phyloP scores from a whole-genome alignment of 2,797 vertebrate genomes.

The Thamnophis elegans region DNA sequence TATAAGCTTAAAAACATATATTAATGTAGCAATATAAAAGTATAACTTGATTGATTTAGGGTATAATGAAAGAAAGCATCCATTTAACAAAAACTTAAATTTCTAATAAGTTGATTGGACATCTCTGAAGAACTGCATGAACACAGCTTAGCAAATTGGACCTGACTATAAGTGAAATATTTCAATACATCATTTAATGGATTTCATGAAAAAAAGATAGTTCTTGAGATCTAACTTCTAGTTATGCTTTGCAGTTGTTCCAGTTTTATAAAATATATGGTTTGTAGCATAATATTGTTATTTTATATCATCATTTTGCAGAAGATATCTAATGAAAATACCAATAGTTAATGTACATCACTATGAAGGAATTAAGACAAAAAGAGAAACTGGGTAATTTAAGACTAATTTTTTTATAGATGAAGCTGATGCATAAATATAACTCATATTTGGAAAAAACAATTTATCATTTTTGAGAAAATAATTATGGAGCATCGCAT shows the following conservation, averaged over 20 bases:
- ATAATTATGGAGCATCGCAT: constrained; percentile 40
- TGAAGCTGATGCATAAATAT: constrained; percentile 52
- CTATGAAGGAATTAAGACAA: constrained; percentile 18
- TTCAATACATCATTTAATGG: not conserved
- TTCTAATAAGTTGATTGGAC: not conserved
- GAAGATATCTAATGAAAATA: not conserved
- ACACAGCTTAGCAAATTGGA: not conserved
- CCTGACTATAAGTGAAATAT: not conserved
- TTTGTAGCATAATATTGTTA: not conserved
- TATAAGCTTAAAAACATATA: not conserved
- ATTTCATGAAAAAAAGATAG: not conserved
- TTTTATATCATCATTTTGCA: not conserved
- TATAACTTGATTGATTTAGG: not conserved
- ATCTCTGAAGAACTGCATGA: not conserved
- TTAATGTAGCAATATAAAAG: not conserved
- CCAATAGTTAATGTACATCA: not conserved
- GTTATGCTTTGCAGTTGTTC: not conserved
- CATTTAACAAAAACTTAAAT: not conserved
- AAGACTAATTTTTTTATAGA: constrained; percentile 53
- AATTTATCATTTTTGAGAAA: too few relatives aligned
- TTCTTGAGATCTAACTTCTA: not conserved
- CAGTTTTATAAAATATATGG: not conserved
- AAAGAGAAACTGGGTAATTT: constrained; percentile 45
- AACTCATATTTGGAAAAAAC: constrained; percentile 29
- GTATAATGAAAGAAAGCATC: not conserved